phyloP scores from a whole-genome alignment of 2,888 invertebrate genomes.

The Phyllotreta striolata region DNA sequence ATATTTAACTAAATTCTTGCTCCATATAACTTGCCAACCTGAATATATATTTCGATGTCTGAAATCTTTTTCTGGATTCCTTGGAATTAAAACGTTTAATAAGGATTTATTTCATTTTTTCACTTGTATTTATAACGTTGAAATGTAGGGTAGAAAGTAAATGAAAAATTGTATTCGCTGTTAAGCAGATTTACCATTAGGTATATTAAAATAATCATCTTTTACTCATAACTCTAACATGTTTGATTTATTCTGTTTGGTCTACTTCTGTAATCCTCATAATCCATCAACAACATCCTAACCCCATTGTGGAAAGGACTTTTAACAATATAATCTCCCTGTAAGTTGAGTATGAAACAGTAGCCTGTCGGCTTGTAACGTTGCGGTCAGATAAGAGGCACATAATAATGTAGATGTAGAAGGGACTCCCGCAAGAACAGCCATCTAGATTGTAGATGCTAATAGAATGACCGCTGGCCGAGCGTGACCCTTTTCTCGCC shows the following conservation, averaged over 20 bases:
- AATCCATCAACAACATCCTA: conserved; percentile 16
- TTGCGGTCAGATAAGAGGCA: conserved; percentile 50
- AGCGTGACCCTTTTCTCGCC: conserved; percentile 48
- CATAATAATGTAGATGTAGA: conserved; percentile 57
- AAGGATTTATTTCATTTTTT: conserved; percentile 2
- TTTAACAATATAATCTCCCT: conserved; percentile 24
- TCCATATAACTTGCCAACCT: conserved; percentile 58
- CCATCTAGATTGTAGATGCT: conserved; percentile 63
- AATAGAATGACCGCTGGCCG: conserved; percentile 62
- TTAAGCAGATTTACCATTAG: too few relatives aligned
- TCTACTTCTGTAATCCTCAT: not conserved
- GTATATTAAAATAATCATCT: too few relatives aligned
- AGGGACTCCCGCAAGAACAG: conserved; percentile 59
- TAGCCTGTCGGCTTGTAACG: conserved; percentile 47
- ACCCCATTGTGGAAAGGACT: conserved; percentile 14
- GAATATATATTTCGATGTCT: conserved; percentile 46
- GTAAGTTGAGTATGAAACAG: conserved; percentile 39
- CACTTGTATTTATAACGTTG: too few relatives aligned
- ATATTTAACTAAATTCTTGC: conserved; percentile 63
- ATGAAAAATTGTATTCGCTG: too few relatives aligned
- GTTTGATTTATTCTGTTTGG: too few relatives aligned
- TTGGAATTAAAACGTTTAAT: conserved; percentile 23
- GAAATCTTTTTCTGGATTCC: conserved; percentile 38
- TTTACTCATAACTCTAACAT: too few relatives aligned
- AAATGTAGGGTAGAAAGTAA: too few relatives aligned